A percentile compares a stretch with the other conserved stretches of the same genome.
phyloP scores from a whole-genome alignment of 2,113 vertebrate genomes.

The Daphoenositta chrysoptera region DNA sequence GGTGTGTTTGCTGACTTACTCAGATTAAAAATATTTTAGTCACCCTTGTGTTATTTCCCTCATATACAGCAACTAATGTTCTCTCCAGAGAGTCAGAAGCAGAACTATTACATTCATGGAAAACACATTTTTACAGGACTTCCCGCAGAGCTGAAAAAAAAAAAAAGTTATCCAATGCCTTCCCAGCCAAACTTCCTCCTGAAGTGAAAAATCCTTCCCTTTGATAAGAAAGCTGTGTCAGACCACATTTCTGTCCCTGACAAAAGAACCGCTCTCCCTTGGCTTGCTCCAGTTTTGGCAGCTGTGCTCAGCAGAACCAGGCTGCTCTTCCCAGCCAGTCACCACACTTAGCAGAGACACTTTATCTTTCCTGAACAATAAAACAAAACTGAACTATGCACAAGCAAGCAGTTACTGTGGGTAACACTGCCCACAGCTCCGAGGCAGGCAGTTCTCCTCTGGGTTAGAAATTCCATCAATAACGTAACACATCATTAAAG shows the following conservation, averaged over 20 bases:
- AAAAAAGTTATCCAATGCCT: not conserved
- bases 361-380: not conserved
- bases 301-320: not conserved
- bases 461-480: constrained; percentile 16
- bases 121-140: constrained; percentile 14
- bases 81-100: not conserved
- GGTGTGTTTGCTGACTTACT: not conserved
- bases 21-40: constrained; percentile 1
- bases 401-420: not conserved
- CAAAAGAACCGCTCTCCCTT: not conserved
- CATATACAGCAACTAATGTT: not conserved
- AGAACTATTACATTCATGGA: not conserved
- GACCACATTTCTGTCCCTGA: not conserved
- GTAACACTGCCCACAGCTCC: not conserved
- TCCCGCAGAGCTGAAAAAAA: not conserved
- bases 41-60: not conserved
- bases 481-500: not conserved
- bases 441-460: not conserved
- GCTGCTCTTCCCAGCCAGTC: not conserved
- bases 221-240: constrained; percentile 29
- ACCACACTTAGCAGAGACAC: not conserved
- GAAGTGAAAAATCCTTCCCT: constrained; percentile 43
- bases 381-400: not conserved
- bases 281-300: not conserved
- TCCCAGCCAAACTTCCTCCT: constrained; percentile 40